phyloP scores from a whole-genome alignment of 2,797 vertebrate genomes.

The Coregonus sp. region DNA sequence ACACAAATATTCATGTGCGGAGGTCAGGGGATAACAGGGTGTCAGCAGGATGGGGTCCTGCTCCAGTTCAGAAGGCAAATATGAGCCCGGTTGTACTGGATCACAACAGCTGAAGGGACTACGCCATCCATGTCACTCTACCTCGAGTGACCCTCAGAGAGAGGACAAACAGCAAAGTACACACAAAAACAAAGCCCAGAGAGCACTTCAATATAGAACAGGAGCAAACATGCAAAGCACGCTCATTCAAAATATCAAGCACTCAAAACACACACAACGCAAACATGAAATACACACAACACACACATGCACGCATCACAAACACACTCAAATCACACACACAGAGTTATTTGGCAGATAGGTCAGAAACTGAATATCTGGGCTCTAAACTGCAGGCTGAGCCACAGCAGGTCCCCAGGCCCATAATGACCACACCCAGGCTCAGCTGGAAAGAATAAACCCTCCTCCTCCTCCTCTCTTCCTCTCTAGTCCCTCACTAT shows the following conservation, averaged over 20 bases:
- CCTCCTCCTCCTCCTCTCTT: constrained; percentile 48
- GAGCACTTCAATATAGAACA: neutral
- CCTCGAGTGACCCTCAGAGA: constrained; percentile 39
- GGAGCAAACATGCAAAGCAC: neutral
- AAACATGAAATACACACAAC: neutral
- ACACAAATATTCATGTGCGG: neutral
- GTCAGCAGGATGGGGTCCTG: neutral
- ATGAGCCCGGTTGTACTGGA: neutral
- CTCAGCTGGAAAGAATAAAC: constrained; percentile 77
- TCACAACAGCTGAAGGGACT: neutral
- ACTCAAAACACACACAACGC: neutral
- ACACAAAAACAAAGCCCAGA: neutral
- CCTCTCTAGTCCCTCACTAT: constrained; percentile 12
- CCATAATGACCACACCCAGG: constrained; percentile 69
- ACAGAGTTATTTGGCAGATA: constrained; percentile 57
- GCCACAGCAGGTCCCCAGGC: constrained; percentile 63
- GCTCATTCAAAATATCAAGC: neutral
- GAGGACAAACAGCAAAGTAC: neutral
- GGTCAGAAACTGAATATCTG: constrained; percentile 48
- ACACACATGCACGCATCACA: neutral
- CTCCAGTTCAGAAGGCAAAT: neutral
- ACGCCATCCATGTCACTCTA: constrained; percentile 22
- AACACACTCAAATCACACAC: constrained; percentile 45
- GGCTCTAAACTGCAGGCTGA: constrained; percentile 49
- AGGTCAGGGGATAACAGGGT: neutral